Evolutionary conservation across 1,140 invertebrate genomes (phyloP), one percentile per base, ranked within the genome.

Genomic region (Zophobas morio): DNA sequence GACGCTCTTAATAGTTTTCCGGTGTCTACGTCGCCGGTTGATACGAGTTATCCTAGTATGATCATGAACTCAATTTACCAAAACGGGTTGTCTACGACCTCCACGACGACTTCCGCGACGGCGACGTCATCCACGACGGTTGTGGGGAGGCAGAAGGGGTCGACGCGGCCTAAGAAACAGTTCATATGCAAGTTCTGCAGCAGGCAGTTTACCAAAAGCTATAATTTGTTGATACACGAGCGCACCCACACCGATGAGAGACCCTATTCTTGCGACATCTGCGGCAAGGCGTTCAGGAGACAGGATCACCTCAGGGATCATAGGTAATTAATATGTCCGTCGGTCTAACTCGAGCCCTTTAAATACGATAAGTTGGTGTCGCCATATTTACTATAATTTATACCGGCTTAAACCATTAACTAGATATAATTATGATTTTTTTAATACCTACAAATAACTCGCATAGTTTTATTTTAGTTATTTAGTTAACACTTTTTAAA

Each of bases 131-230:
- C 57, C 32, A 76, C 80, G 1, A 56, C 74, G 4, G 54, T 37
- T 2, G 71, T 36, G n/a, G 47, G 42, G 1, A 72, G 81, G 34
- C 81, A 82, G 71, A 85, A 85, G 2, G 88, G 94, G 35, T 91
- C 94, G 0, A 89, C 91, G 1, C 88, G 93, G 56, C 93, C 93
- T 1, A 97, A 97, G 87, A 97, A 97, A 83, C 95, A 99, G 84
- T 98, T 98, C 85, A 98, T 99, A 81, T 99, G 97, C 88, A 96
- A 96, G 86, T 98, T 94, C 85, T 99, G 97, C 88, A 93, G 95
- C 83, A 89, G 97, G 1, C 95, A 98, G 78, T 99, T 99, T 86
- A 98, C 97, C 56, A 99, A 99, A 86, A 97, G 95, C 46, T 99
- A 99, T 90, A 99, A 99, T 86, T 88, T 99, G 70, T 89, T 98